Base-by-base conservation (phyloP, 1,140 invertebrate genomes). In the Magallana gigas region DNA sequence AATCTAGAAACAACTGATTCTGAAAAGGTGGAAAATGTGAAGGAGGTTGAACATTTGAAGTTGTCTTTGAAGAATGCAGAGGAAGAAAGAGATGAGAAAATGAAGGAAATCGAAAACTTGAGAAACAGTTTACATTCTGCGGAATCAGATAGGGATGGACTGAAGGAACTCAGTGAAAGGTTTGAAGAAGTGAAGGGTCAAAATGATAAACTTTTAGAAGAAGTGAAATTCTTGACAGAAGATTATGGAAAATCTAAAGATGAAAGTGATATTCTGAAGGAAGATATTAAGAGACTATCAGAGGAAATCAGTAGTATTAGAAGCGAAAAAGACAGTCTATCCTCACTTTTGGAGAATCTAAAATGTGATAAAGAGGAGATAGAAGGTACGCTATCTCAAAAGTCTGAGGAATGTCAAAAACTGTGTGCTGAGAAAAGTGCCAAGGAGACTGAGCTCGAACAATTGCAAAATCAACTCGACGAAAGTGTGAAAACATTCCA, bases 221-320 rank as follows among this genome's bases (percentile, higher is more conserved):
- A 90, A 56, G 57, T 89, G n/a, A 84, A 81, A 48, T 68, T 91
- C 36, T 76, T 91, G 18, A 86, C 88, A 29, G 29, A 29, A 9
- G 76, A 89, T 48, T 86, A 82, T 36, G 59, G 86, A 60, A 85
- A 48, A 58, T 57, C 76, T 8, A 68, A 88, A 18, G 82, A 81
- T 12, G 59, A 86, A 16, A 12, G 84, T 8, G 57, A 57, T 23
- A 57, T 60, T 18, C n/a, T 84, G 8, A 64, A 76, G 58, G 85
- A 88, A 58, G 71, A 89, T 76, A 48, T 76, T 11, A 83, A 85
- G 23, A n/a, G 16, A n/a, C 14, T 87, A 23, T 85, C 36, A 62
- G 76, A 86, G 16, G 84, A 89, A 59, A 89, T 83, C 8, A 36
- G 64, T 29, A 14, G 36, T 82, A 16, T 82, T 23, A 18, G 56